phyloP scores from a whole-genome alignment of 2,888 invertebrate genomes.

The Willowsia nigromaculata region DNA sequence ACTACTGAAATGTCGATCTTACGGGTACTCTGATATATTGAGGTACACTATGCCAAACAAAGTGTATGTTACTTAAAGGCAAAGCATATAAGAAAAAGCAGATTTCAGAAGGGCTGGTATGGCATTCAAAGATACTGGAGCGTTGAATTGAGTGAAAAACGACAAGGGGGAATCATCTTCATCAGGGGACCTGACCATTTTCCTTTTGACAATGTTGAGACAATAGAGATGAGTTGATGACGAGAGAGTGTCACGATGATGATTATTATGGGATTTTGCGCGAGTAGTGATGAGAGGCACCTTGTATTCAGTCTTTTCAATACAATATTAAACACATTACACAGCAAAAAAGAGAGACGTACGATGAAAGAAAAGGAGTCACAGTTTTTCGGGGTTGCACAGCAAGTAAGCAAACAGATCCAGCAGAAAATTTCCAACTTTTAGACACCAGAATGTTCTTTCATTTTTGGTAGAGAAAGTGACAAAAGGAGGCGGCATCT shows the following conservation, averaged over 20 bases:
- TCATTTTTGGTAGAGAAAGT: not conserved
- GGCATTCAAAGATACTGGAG: constrained; percentile 31
- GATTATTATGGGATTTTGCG: constrained; percentile 1
- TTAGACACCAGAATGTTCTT: not conserved
- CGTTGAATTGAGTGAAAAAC: constrained; percentile 40
- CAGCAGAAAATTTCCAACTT: constrained; percentile 34
- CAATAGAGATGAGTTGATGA: constrained; percentile 63
- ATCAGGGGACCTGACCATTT: constrained; percentile 63
- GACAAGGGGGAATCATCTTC: constrained; percentile 46
- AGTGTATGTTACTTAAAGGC: not conserved
- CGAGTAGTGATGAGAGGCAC: constrained; percentile 3
- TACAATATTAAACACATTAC: constrained; percentile 23
- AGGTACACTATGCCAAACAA: not conserved
- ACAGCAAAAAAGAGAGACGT: not conserved
- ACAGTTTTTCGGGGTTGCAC: constrained; percentile 20
- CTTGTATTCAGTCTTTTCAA: constrained; percentile 30
- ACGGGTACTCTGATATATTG: constrained; percentile 18
- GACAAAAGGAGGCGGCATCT: constrained; percentile 28
- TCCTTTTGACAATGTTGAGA: constrained; percentile 66
- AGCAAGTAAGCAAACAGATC: constrained; percentile 18
- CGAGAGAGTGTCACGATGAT: constrained; percentile 25
- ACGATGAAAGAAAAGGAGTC: constrained; percentile 5
- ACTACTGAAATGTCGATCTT: not conserved
- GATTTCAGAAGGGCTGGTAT: not conserved
- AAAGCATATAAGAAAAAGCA: not conserved